phyloP scores from a whole-genome alignment of 1,140 invertebrate genomes.

The Cylas formicarius region DNA sequence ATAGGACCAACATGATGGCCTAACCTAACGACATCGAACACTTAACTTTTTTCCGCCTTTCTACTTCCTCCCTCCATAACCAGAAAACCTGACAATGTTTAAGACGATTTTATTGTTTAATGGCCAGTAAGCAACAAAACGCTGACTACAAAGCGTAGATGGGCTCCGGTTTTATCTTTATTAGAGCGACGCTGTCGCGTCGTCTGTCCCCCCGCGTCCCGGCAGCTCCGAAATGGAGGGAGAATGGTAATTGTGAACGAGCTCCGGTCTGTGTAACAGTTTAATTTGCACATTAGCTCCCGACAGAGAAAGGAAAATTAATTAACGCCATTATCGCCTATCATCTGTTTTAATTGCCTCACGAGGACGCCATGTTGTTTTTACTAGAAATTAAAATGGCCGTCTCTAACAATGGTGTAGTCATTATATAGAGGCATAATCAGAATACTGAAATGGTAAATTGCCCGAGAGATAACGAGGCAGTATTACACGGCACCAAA shows the following conservation, averaged over 20 bases:
- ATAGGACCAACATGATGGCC: too few species aligned
- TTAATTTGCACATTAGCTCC: conserved; percentile 44
- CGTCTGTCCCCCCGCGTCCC: not conserved
- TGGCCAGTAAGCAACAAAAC: too few species aligned
- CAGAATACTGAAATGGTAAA: conserved; percentile 42
- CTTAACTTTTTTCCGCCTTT: too few species aligned
- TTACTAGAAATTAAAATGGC: conserved; percentile 44
- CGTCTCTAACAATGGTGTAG: conserved; percentile 38
- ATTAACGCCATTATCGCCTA: conserved; percentile 45
- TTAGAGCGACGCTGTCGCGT: not conserved
- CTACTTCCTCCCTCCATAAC: too few species aligned
- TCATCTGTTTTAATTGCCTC: conserved; percentile 45
- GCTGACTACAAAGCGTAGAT: too few species aligned
- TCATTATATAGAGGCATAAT: conserved; percentile 41
- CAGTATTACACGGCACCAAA: conserved; percentile 31
- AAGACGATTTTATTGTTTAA: too few species aligned
- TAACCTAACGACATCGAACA: too few species aligned
- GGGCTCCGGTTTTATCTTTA: conserved; percentile 1
- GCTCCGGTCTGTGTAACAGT: conserved; percentile 41
- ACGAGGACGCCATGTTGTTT: conserved; percentile 42
- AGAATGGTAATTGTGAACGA: conserved; percentile 37
- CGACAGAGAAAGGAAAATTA: conserved; percentile 44
- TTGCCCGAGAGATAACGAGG: conserved; percentile 40
- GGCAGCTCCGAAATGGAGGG: conserved; percentile 3
- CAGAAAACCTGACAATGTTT: too few species aligned